Base-by-base conservation (phyloP, 2,888 invertebrate species). In the Acanthoscelides obtectus region DNA sequence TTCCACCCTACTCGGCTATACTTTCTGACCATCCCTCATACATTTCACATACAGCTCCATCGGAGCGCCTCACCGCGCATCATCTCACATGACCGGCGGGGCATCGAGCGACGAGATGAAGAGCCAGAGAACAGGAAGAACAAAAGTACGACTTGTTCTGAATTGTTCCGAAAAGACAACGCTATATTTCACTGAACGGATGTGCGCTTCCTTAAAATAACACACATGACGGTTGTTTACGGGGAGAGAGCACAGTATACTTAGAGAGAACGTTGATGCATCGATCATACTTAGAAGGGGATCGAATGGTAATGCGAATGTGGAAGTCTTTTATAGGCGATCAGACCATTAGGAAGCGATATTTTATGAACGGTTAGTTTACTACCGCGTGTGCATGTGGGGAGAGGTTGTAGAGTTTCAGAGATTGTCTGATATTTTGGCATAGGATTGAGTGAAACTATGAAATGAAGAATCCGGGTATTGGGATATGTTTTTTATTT, bases 131-230 rank as follows among this genome's bases (percentile, higher is more conserved):
- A 81, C 80, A 77, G 73, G 79, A 45, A 79, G 83, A 81, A 84
- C 84, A 84, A 84, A 84, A 84, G 84, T 83, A 81, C 81, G 83
- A 83, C 82, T 84, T 84, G 84, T 83, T 82, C 81, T 81, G 83
- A 78, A 84, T 83, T 84, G 83, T 83, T 83, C 81, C 73, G 75
- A 77, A 80, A 77, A 82, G 83, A 83, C 82, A 81, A 83, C 84
- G 82, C 84, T 82, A 85, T 85, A 85, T 85, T 84, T 85, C 84
- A 84, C 83, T 79, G 82, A 81, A 82, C 85, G 85, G 85, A 85
- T 84, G 84, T 84, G 78, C 81, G 84, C 84, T 84, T 85, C 85
- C 84, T 84, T 84, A 83, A 83, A 83, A 84, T 83, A 83, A 84
- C 84, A 84, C 84, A 84, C 83, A 83, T 82, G 83, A 82, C 80